Conservation (phyloP, 2,113 vertebrate genomes). For the Clarias magur region DNA sequence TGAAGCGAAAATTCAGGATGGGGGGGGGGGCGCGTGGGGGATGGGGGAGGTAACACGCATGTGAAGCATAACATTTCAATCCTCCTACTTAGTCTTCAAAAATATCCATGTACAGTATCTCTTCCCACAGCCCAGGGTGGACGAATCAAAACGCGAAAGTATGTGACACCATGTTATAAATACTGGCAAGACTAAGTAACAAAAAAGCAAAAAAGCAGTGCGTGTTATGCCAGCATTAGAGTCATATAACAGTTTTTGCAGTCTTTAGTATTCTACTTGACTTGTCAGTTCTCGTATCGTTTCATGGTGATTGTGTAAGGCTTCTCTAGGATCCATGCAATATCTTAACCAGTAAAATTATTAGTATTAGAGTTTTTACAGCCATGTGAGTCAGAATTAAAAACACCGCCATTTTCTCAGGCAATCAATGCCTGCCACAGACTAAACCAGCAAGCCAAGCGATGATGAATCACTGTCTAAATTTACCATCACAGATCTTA, state of each 20-base stretch:
- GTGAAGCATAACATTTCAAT: background rate
- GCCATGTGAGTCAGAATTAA: too few species aligned
- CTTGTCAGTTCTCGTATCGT: background rate
- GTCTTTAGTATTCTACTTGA: background rate
- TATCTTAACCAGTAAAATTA: background rate
- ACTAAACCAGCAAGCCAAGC: too few species aligned
- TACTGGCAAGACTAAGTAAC: background rate
- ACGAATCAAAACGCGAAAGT: background rate
- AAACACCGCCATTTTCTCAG: too few species aligned
- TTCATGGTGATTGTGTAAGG: background rate
- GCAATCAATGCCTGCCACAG: too few species aligned
- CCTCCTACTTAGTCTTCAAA: background rate
- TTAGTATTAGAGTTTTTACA: background rate
- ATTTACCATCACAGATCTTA: too few species aligned
- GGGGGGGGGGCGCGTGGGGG: too few species aligned
- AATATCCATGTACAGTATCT: background rate
- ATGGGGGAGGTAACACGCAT: too few species aligned
- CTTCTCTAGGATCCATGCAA: background rate
- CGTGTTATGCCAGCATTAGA: background rate
- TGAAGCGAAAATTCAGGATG: background rate
- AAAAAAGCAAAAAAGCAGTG: background rate
- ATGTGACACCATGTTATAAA: background rate
- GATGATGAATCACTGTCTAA: too few species aligned
- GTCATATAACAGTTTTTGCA: background rate
- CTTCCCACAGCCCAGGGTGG: background rate